A percentile compares a stretch with the other conserved stretches of the same genome.
Evolutionary conservation across 2,797 vertebrate species (phyloP).

Genomic region (Xenentodon cancila): DNA sequence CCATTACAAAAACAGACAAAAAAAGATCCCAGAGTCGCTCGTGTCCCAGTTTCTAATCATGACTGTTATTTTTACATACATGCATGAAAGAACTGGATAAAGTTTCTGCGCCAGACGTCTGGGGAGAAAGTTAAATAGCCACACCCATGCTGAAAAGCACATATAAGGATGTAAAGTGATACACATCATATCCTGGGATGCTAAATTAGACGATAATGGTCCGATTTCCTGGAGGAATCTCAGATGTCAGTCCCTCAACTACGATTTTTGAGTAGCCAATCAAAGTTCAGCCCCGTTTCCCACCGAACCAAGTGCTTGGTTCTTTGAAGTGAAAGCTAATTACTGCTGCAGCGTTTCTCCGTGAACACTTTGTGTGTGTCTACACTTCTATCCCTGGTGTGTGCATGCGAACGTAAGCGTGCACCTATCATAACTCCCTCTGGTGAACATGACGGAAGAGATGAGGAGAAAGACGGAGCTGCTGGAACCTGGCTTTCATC

Average conservation of each 20-base stretch:
- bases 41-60: no score
- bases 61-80: no score
- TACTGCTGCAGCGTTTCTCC: constrained; percentile 51
- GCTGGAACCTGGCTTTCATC: constrained; percentile 61
- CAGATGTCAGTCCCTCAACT: constrained; percentile 35
- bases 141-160: neutral
- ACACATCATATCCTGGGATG: neutral
- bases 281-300: constrained; percentile 25
- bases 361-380: constrained; percentile 10
- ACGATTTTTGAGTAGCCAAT: constrained; percentile 42
- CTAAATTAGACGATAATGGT: neutral
- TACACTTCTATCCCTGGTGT: constrained; percentile 3
- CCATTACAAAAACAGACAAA: no score
- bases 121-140: neutral
- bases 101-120: no score
- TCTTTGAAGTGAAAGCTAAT: constrained; percentile 78
- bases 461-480: constrained; percentile 47
- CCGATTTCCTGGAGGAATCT: constrained; percentile 3
- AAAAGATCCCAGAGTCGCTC: no score
- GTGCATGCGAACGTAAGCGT: constrained; percentile 5
- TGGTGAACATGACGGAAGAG: constrained; percentile 59
- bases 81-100: no score
- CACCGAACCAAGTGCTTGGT: constrained; percentile 43
- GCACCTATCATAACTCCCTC: constrained; percentile 51
- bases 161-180: neutral